A percentile compares a stretch with the other conserved stretches of the same genome.
phyloP scores from a whole-genome alignment of 1,140 invertebrate species.

The Drosophila varians region DNA sequence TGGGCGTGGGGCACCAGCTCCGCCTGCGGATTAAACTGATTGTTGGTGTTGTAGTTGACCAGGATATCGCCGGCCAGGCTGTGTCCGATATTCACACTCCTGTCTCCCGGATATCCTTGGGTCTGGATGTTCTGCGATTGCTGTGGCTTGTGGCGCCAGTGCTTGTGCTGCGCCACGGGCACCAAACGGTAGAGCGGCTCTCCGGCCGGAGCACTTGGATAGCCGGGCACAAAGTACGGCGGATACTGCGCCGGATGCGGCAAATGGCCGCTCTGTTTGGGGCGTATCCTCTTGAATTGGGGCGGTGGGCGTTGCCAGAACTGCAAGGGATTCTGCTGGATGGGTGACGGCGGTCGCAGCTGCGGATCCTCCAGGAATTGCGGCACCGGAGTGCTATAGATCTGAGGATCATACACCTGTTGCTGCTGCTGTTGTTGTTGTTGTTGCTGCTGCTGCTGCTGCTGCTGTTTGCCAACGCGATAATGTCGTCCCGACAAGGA shows the following conservation, averaged over 20 bases:
- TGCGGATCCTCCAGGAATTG: constrained; percentile 63
- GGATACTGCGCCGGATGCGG: constrained; percentile 46
- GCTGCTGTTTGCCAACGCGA: constrained; percentile 54
- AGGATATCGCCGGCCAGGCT: constrained; percentile 64
- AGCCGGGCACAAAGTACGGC: constrained; percentile 63
- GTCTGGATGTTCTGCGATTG: constrained; percentile 75
- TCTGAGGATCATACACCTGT: constrained; percentile 29
- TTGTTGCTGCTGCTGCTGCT: constrained; percentile 33
- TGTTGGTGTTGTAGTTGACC: constrained; percentile 68
- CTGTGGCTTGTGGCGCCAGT: constrained; percentile 52
- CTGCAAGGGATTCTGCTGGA: constrained; percentile 36
- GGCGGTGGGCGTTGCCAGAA: constrained; percentile 51
- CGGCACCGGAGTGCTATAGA: constrained; percentile 35
- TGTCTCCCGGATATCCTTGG: constrained; percentile 57
- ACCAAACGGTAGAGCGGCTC: constrained; percentile 68
- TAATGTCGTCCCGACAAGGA: constrained; percentile 54
- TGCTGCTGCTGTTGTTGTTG: constrained; percentile 27
- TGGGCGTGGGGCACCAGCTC: constrained; percentile 85
- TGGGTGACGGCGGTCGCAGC: constrained; percentile 36
- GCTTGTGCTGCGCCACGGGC: constrained; percentile 71
- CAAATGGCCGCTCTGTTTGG: constrained; percentile 21
- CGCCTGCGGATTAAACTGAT: constrained; percentile 87
- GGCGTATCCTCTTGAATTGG: constrained; percentile 48
- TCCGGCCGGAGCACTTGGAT: constrained; percentile 43
- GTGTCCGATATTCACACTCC: constrained; percentile 57